A percentile compares a stretch with the other conserved stretches of the same genome.
These are phyloP conservation scores for Lutjanus erythropterus DNA, from an alignment of 2,113 vertebrate species.

Conservation along the genomic window DNA sequence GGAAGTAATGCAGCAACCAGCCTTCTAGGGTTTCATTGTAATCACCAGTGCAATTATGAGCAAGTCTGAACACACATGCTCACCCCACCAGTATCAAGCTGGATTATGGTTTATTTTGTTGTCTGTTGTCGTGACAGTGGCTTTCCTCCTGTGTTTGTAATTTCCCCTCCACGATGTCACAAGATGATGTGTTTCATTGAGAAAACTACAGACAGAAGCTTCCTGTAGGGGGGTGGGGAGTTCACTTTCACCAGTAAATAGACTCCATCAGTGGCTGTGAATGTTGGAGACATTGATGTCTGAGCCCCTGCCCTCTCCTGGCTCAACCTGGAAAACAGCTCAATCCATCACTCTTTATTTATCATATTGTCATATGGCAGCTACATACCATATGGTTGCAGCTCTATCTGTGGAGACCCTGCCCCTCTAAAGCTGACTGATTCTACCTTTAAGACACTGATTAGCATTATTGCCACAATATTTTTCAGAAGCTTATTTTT, in stretches of 20 bases:
- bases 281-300: constrained; percentile 31
- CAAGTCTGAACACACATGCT: constrained; percentile 8
- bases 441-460: too few species aligned
- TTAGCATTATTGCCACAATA: too few species aligned
- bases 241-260: neutral
- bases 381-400: too few species aligned
- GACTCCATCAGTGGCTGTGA: constrained; percentile 4
- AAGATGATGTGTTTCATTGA: constrained; percentile 16
- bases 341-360: too few species aligned
- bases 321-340: too few species aligned
- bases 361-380: constrained; percentile 27
- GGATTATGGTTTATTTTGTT: constrained; percentile 18
- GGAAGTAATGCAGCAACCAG: constrained; percentile 43
- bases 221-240: neutral
- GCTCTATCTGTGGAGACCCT: too few species aligned
- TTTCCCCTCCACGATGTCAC: constrained; percentile 44
- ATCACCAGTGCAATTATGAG: constrained; percentile 39
- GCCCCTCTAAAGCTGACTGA: too few species aligned
- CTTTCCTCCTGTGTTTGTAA: constrained; percentile 28
- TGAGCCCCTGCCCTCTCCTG: constrained; percentile 27
- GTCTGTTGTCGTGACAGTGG: constrained; percentile 30
- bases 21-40: constrained; percentile 34
- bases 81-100: neutral
- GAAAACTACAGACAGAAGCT: neutral
- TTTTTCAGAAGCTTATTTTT: too few species aligned